phyloP scores from a whole-genome alignment of 2,888 invertebrate species.

The Branchellion lobata region DNA sequence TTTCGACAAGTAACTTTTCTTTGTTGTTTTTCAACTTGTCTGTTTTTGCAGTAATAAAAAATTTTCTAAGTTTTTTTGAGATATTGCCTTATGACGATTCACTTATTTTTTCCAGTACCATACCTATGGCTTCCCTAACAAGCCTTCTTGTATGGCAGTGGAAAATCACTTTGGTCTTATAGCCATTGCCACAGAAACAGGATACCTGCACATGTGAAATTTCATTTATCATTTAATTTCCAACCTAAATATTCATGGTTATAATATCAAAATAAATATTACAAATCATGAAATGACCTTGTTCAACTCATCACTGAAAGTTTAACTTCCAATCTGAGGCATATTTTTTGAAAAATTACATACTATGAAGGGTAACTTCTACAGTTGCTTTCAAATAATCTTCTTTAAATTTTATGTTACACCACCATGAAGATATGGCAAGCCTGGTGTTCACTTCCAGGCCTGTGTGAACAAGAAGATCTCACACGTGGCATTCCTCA shows the following conservation, averaged over 20 bases:
- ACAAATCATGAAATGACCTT: too few relatives aligned
- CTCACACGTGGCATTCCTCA: constrained; percentile 19
- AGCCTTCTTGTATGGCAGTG: constrained; percentile 28
- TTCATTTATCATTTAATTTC: too few relatives aligned
- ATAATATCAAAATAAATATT: too few relatives aligned
- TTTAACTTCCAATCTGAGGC: too few relatives aligned
- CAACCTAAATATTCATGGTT: too few relatives aligned
- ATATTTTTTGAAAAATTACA: too few relatives aligned
- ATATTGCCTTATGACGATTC: background rate
- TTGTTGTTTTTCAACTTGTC: background rate
- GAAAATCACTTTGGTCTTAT: constrained; percentile 31
- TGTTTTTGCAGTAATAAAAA: background rate
- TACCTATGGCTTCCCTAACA: constrained; percentile 32
- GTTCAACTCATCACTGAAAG: too few relatives aligned
- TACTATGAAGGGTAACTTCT: too few relatives aligned
- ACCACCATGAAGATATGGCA: constrained; percentile 37
- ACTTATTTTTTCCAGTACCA: too few relatives aligned
- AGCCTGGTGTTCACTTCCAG: constrained; percentile 32
- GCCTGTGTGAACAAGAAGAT: constrained; percentile 13
- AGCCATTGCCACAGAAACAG: constrained; percentile 28
- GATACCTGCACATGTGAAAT: constrained; percentile 34
- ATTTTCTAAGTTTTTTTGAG: background rate
- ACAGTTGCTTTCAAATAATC: too few relatives aligned
- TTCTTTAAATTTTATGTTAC: too few relatives aligned
- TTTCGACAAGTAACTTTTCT: background rate